Base-by-base conservation (phyloP, 2,888 invertebrate genomes). In the Apoda limacodes region DNA sequence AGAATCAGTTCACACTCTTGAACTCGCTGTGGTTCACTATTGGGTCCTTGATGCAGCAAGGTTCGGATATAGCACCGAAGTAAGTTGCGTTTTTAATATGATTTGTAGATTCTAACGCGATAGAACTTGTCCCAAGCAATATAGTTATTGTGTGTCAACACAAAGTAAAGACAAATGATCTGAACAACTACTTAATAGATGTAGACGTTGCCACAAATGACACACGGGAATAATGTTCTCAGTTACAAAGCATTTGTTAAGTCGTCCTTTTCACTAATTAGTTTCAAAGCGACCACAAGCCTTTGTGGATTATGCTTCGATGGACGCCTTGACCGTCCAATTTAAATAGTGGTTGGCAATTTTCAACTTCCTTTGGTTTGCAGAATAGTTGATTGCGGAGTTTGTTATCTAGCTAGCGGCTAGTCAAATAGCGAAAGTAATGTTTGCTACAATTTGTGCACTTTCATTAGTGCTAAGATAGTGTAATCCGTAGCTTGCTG, bases 1-100 rank as follows among this genome's bases (percentile, higher is more conserved):
- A 93, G 85, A 94, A 95, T 83, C 91, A 90, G 81, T 91, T 94
- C 86, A 92, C 90, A 57, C 85, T 94, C 66, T 85, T 92, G 78
- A 94, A 94, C 85, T 92, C 92, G 70, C 88, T 95, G 71, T 95
- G 95, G 95, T 95, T 95, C 85, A 93, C 93, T 78, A 92, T 94
- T 69, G 91, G 92, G 64, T 91, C 92, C 61, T 87, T 93, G 83
- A 91, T 93, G 89, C 93, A 93, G 85, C 93, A 93, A 84, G 93
- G 93, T 81, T 92, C 90, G 75, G 92, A 93, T 84, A 90, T 93
- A 82, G 92, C 92, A 60, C 93, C 93, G 75, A 91, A 89, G 91
- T 91, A 88, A 89, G 89, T 87, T 17, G n/a, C n/a, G n/a, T n/a
- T 15, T 4, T 5, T 26, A 5, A 5, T 12, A 19, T 19, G 19